Base-by-base conservation (phyloP, 2,113 vertebrate species). In the Cervus canadensis region DNA sequence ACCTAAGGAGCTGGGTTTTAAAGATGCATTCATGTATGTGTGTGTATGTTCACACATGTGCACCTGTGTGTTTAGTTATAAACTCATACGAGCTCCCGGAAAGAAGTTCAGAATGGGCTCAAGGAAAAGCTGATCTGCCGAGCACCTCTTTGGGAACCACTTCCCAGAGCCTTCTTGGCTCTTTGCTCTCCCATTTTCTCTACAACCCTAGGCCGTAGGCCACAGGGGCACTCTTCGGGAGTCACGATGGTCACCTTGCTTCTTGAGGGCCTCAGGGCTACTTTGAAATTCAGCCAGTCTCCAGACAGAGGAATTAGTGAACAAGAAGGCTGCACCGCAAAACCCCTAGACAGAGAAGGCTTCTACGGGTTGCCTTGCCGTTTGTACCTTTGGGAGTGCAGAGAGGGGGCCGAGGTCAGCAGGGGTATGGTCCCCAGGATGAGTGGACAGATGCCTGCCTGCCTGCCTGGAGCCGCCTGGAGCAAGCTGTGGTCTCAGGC, bases 231-330 rank as follows among this genome's bases (percentile, higher is more conserved):
- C 30, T 45, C 67, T 26, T 40, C 13, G 0, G 30, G 11, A 59
- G 21, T 17, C 54, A 5, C 23, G 0, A 7, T 3, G 7, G 48
- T 50, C 17, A 0, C 5, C 60, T 48, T 2, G 57, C 60, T 67
- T 91, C 79, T 81, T 56, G 25, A 56, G 23, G 52, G 28, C 21
- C 54, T 43, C 54, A 6, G 9, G 26, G 10, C 28, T 10, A 7
- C 25, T 82, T 67, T 43, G 52, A 57, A 17, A 25, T 17, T 62
- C 62, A n/a, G 43, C 23, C 59, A 30, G 2, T 1, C 50, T 45
- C 12, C 30, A 4, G 2, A 3, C 23, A 40, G 45, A 76, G 57
- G 71, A 76, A n/a, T 10, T 2, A 9, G n/a, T 30, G 7, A 40
- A 54, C 16, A 48, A 48, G 64, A 19, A 40, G 28, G 2, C 57